phyloP scores from a whole-genome alignment of 2,888 invertebrate genomes.

The Andrena minutula region DNA sequence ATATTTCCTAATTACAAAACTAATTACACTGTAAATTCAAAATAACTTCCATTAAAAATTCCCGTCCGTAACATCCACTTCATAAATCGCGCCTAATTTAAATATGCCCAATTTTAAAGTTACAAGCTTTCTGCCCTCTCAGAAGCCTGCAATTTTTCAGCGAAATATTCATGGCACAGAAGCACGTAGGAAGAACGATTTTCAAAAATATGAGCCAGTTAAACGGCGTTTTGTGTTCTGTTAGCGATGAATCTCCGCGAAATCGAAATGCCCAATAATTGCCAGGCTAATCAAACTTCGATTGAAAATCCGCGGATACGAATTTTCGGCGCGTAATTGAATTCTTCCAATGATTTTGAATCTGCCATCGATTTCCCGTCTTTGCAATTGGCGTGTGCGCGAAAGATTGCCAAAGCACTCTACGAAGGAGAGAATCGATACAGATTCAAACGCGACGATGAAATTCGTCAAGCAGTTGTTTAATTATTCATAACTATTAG shows the following conservation, averaged over 20 bases:
- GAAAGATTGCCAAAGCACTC: neutral
- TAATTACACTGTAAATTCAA: too few species aligned
- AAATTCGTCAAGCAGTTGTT: neutral
- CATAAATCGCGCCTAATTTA: too few species aligned
- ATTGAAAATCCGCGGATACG: conserved; percentile 27
- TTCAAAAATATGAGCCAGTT: neutral
- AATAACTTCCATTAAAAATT: too few species aligned
- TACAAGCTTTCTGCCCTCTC: neutral
- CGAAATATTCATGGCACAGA: neutral
- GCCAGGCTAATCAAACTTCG: conserved; percentile 16
- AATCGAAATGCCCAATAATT: conserved; percentile 2
- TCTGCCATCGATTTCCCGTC: conserved; percentile 31
- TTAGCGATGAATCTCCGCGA: neutral
- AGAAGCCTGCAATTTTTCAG: neutral
- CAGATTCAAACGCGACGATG: neutral
- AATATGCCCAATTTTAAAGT: too few species aligned
- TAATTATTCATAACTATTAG: conserved; percentile 55
- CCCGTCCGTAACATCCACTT: too few species aligned
- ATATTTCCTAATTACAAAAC: too few species aligned
- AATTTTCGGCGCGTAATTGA: conserved; percentile 31
- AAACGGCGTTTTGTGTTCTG: neutral
- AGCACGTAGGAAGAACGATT: neutral
- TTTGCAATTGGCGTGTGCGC: neutral
- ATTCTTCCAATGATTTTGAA: neutral
- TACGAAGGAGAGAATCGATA: neutral